Evolutionary conservation across 2,888 invertebrate genomes (phyloP).

Genomic region (Julus scanicus): DNA sequence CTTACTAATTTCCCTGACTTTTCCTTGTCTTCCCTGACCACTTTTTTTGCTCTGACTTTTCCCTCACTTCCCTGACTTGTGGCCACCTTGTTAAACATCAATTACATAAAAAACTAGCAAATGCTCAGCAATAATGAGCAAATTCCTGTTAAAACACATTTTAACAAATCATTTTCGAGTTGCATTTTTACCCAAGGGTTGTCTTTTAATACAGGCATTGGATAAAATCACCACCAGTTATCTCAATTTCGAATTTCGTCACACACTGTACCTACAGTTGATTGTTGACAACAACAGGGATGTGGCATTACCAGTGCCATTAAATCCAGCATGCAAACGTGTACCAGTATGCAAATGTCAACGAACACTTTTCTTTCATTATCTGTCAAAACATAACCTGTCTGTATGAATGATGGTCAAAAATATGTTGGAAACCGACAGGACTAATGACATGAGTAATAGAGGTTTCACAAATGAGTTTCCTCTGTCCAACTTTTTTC

Average conservation of each 20-base stretch:
- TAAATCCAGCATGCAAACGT: background rate
- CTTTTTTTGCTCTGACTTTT: too few relatives aligned
- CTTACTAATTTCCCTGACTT: too few relatives aligned
- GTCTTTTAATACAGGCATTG: too few relatives aligned
- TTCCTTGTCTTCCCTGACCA: too few relatives aligned
- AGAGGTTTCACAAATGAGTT: background rate
- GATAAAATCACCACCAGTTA: background rate
- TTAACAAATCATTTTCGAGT: too few relatives aligned
- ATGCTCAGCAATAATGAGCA: too few relatives aligned
- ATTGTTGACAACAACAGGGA: background rate
- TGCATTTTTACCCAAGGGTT: too few relatives aligned
- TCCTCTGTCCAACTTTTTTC: constrained; percentile 34
- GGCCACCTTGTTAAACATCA: too few relatives aligned
- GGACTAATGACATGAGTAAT: constrained; percentile 39
- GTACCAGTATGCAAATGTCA: constrained; percentile 1
- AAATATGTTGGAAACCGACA: background rate
- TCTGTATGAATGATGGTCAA: constrained; percentile 13
- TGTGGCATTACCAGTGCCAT: background rate
- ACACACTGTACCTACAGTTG: background rate
- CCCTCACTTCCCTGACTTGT: too few relatives aligned
- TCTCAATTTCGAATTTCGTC: background rate
- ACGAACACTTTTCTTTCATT: background rate
- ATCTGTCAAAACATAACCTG: constrained; percentile 30
- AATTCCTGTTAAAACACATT: too few relatives aligned
- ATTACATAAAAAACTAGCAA: too few relatives aligned